phyloP scores from a whole-genome alignment of 2,797 vertebrate genomes.

The Phataginus tricuspis region DNA sequence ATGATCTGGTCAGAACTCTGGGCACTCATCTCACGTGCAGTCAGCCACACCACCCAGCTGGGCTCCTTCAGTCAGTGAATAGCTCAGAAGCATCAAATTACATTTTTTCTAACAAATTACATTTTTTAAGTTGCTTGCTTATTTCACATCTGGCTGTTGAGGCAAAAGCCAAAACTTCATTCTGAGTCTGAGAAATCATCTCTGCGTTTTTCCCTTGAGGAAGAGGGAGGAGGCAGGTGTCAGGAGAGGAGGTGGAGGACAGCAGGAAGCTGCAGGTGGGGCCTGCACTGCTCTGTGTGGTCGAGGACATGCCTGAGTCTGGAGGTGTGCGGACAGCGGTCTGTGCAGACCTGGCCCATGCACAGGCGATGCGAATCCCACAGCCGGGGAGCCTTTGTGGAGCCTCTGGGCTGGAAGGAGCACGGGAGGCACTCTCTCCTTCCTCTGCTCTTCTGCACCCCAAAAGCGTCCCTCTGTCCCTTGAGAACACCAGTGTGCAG shows the following conservation, averaged over 20 bases:
- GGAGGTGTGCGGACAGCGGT: neutral
- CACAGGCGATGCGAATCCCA: neutral
- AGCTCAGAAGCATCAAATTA: conserved; percentile 83
- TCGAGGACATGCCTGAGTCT: neutral
- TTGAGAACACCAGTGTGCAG: neutral
- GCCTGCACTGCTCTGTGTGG: neutral
- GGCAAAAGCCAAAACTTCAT: conserved; percentile 54
- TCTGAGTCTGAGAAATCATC: conserved; percentile 17
- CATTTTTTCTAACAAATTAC: conserved; percentile 78
- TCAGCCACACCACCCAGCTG: conserved; percentile 84
- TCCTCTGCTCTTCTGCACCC: neutral
- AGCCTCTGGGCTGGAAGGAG: neutral
- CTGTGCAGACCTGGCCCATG: neutral
- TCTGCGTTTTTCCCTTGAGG: neutral
- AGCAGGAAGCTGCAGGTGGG: neutral
- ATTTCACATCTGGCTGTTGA: conserved; percentile 83
- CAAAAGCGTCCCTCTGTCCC: neutral
- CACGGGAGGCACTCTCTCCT: neutral
- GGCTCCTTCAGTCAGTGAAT: conserved; percentile 84
- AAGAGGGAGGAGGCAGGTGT: neutral
- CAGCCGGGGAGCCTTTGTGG: neutral
- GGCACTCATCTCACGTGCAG: conserved; percentile 79
- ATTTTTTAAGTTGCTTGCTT: conserved; percentile 83
- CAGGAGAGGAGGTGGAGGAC: neutral
- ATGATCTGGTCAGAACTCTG: conserved; percentile 81